Evolutionary conservation across 2,888 invertebrate species (phyloP).

Genomic region (Rotaria macrura): DNA sequence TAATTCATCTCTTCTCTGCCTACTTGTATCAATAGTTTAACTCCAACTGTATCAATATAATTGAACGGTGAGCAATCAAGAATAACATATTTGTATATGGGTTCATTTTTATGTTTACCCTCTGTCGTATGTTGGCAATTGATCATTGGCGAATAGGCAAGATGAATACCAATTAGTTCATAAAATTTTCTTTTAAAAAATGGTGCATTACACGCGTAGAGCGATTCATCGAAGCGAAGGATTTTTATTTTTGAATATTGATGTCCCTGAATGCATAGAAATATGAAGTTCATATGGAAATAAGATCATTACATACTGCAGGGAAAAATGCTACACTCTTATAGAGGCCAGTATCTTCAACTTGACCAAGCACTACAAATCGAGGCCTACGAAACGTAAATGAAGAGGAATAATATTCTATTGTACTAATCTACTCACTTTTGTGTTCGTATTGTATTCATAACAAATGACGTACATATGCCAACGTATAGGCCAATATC

Average conservation of each 20-base stretch:
- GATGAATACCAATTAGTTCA: not conserved
- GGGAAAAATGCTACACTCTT: not conserved
- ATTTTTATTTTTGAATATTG: not conserved
- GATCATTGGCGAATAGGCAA: not conserved
- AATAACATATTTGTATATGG: constrained; percentile 37
- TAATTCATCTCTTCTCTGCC: not conserved
- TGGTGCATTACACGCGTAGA: not conserved
- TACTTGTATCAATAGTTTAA: constrained; percentile 42
- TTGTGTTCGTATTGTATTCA: constrained; percentile 12
- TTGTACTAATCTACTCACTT: not conserved
- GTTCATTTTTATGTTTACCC: not conserved
- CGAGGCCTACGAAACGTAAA: not conserved
- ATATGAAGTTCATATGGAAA: too few species aligned
- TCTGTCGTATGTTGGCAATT: not conserved
- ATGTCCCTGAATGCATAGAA: not conserved
- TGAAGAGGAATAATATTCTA: not conserved
- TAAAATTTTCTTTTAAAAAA: constrained; percentile 3
- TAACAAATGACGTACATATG: constrained; percentile 22
- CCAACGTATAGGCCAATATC: constrained; percentile 44
- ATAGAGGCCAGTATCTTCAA: not conserved
- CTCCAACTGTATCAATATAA: constrained; percentile 44
- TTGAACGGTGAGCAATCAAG: constrained; percentile 49
- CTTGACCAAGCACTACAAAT: not conserved
- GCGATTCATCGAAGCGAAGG: not conserved
- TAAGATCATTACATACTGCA: not conserved